phyloP scores from a whole-genome alignment of 2,797 vertebrate species.

The Falco columbarius region DNA sequence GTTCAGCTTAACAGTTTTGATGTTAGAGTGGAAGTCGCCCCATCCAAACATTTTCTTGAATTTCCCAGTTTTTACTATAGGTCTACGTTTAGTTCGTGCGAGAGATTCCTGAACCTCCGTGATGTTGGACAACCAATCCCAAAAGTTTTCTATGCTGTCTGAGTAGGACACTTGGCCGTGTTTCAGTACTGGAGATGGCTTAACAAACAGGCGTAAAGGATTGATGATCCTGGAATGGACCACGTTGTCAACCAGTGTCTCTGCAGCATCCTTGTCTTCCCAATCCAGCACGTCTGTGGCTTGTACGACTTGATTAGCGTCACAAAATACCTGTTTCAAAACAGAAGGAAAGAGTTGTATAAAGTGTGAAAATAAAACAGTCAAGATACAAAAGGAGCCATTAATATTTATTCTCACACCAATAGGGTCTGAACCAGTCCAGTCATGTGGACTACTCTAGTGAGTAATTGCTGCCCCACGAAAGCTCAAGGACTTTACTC shows the following conservation, averaged over 20 bases:
- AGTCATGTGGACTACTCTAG: background rate
- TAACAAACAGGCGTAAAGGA: constrained; percentile 93
- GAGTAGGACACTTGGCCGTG: constrained; percentile 88
- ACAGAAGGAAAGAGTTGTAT: constrained; percentile 43
- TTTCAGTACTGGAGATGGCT: constrained; percentile 86
- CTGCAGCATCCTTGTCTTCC: constrained; percentile 85
- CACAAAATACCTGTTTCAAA: constrained; percentile 85
- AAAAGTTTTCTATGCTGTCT: constrained; percentile 93
- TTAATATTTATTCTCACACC: background rate
- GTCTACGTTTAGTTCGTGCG: constrained; percentile 96
- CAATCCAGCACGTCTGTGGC: constrained; percentile 88
- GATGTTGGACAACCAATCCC: constrained; percentile 98
- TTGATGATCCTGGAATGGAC: constrained; percentile 88
- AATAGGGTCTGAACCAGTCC: background rate
- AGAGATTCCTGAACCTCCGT: constrained; percentile 90
- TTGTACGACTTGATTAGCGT: constrained; percentile 75
- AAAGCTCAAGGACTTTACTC: background rate
- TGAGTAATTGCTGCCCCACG: background rate
- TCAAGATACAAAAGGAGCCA: background rate
- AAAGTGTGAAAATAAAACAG: background rate
- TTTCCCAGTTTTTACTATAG: constrained; percentile 98
- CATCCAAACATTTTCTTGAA: constrained; percentile 99
- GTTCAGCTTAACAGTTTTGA: constrained; percentile 98
- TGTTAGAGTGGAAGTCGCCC: constrained; percentile 99
- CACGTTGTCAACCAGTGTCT: constrained; percentile 84